Evolutionary conservation across 2,113 vertebrate species (phyloP).

Genomic region (Paradoxurus hermaphroditus): DNA sequence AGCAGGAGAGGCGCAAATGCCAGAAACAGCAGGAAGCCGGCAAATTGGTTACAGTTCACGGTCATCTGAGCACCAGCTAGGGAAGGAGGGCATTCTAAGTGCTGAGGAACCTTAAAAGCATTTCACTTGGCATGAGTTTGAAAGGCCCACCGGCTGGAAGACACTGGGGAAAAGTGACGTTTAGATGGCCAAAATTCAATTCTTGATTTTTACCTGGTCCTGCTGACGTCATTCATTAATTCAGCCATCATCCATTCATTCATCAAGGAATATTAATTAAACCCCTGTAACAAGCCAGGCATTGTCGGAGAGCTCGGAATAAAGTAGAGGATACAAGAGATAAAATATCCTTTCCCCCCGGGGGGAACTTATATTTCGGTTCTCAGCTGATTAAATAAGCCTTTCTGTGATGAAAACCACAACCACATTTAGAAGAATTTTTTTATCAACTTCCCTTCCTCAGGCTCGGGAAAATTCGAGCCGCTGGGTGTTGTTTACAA

Average conservation of each 20-base stretch:
- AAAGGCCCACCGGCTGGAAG: not conserved
- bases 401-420: not conserved
- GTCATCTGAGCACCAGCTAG: not conserved
- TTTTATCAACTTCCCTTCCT: not conserved
- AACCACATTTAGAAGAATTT: not conserved
- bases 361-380: not conserved
- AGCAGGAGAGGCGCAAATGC: not conserved
- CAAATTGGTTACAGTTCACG: not conserved
- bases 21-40: not conserved
- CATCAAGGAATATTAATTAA: not conserved
- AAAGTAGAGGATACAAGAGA: not conserved
- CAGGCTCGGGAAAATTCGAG: not conserved
- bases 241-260: not conserved
- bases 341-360: not conserved
- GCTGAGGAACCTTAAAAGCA: not conserved
- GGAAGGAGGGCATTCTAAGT: not conserved
- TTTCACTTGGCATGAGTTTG: not conserved
- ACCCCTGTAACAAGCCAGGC: not conserved
- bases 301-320: not conserved
- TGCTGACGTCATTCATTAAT: not conserved
- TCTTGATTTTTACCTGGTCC: not conserved
- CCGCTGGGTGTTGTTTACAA: not conserved
- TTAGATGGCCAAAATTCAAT: not conserved
- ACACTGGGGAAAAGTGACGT: not conserved
- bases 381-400: not conserved